Evolutionary conservation across 2,888 invertebrate genomes (phyloP).

Genomic region (Orchestes rusci): DNA sequence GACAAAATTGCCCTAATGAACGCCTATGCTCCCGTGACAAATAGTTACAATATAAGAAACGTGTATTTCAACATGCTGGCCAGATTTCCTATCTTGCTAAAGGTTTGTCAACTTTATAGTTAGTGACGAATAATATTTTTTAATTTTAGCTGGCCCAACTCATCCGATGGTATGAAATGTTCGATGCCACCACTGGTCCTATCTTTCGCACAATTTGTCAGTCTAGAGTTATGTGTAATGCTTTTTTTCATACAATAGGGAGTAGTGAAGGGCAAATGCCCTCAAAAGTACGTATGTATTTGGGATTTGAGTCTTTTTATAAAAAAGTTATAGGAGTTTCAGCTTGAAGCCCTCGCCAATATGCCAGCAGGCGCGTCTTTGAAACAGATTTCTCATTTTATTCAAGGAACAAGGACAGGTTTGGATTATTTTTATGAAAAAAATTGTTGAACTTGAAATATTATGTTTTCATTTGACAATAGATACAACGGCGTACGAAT

Average conservation of each 20-base stretch:
- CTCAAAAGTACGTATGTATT: no score
- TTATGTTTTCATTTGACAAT: no score
- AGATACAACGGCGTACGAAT: no score
- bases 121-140: no score
- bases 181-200: slow-evolving; percentile 1
- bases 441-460: no score
- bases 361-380: slow-evolving; percentile 22
- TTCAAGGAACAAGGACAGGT: slow-evolving; percentile 19
- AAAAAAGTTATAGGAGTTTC: slow-evolving; percentile 14
- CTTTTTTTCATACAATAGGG: slow-evolving; percentile 7
- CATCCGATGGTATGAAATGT: slow-evolving; percentile 15
- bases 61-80: not conserved
- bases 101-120: no score
- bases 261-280: slow-evolving; percentile 10
- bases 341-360: slow-evolving; percentile 2
- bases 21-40: slow-evolving; percentile 23
- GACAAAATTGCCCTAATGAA: slow-evolving; percentile 23
- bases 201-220: slow-evolving; percentile 6
- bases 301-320: no score
- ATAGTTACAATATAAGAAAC: slow-evolving; percentile 2
- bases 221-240: slow-evolving; percentile 2
- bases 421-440: not conserved
- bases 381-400: slow-evolving; percentile 19
- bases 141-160: slow-evolving; percentile 8
- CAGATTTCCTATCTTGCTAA: not conserved